phyloP scores from a whole-genome alignment of 2,113 vertebrate species.

The Rousettus leschenaultii region DNA sequence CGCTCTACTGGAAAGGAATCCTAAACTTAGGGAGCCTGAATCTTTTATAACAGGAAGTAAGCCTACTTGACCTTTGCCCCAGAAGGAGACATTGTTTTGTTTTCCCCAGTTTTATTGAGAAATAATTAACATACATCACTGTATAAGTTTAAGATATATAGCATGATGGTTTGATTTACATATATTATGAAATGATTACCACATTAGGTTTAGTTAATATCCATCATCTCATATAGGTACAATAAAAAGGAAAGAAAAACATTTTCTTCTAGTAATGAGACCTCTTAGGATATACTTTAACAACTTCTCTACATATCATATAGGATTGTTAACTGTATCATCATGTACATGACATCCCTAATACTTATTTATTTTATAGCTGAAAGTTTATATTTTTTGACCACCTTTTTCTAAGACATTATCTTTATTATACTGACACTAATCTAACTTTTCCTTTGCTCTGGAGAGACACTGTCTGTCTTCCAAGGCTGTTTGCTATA shows the following conservation, averaged over 20 bases:
- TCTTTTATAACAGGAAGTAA: background rate
- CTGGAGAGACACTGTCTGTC: background rate
- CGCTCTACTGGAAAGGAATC: background rate
- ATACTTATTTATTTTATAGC: background rate
- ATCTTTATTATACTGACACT: background rate
- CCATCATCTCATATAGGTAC: background rate
- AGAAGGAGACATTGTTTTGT: background rate
- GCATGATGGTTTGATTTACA: background rate
- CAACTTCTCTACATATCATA: background rate
- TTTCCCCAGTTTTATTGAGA: background rate
- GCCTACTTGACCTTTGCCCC: background rate
- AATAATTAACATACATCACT: background rate
- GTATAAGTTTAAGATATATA: background rate
- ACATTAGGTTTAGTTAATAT: background rate
- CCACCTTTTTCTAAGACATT: background rate
- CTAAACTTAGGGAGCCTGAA: background rate
- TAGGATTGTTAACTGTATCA: background rate
- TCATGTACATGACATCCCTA: background rate
- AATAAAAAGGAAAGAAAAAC: background rate
- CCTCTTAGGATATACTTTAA: background rate
- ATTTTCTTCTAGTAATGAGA: background rate
- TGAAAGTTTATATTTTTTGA: background rate
- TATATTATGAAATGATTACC: background rate
- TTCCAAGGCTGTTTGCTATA: background rate
- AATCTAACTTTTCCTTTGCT: background rate